phyloP scores from a whole-genome alignment of 2,888 invertebrate species.

The Cacoxenus indagator region DNA sequence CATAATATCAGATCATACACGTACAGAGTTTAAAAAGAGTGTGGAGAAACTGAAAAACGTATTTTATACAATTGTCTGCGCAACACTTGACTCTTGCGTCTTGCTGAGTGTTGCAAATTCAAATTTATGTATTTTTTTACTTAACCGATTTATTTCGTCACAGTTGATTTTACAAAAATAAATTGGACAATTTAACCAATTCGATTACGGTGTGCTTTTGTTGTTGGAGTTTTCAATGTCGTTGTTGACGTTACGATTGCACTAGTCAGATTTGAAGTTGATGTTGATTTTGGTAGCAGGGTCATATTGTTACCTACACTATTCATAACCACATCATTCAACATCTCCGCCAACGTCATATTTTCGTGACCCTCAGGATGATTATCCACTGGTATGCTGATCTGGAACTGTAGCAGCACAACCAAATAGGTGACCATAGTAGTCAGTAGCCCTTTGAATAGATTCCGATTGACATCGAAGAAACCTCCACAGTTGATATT shows the following conservation, averaged over 20 bases:
- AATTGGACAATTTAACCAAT: slow-evolving; percentile 38
- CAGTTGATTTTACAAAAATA: background rate
- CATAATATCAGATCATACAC: too few relatives aligned
- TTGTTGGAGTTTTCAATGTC: slow-evolving; percentile 27
- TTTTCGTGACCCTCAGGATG: slow-evolving; percentile 43
- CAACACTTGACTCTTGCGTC: too few relatives aligned
- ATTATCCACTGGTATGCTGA: slow-evolving; percentile 77
- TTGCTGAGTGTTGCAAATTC: too few relatives aligned
- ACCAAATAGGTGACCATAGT: slow-evolving; percentile 85
- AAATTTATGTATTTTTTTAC: background rate
- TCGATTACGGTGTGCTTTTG: slow-evolving; percentile 43
- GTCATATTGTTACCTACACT: slow-evolving; percentile 51
- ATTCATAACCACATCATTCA: slow-evolving; percentile 47
- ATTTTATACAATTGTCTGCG: too few relatives aligned
- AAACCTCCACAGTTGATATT: slow-evolving; percentile 82
- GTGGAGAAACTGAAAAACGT: too few relatives aligned
- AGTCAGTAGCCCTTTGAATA: slow-evolving; percentile 82
- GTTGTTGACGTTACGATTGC: slow-evolving; percentile 31
- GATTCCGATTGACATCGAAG: slow-evolving; percentile 79
- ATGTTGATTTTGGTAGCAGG: slow-evolving; percentile 32
- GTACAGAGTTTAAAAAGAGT: too few relatives aligned
- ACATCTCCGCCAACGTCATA: slow-evolving; percentile 37
- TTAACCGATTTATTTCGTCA: background rate
- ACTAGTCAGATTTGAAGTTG: slow-evolving; percentile 36
- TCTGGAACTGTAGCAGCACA: slow-evolving; percentile 82